Percentiles rank a stretch among this genome's conserved stretches.
phyloP scores from a whole-genome alignment of 2,113 vertebrate genomes.

The Ornithorhynchus anatinus region DNA sequence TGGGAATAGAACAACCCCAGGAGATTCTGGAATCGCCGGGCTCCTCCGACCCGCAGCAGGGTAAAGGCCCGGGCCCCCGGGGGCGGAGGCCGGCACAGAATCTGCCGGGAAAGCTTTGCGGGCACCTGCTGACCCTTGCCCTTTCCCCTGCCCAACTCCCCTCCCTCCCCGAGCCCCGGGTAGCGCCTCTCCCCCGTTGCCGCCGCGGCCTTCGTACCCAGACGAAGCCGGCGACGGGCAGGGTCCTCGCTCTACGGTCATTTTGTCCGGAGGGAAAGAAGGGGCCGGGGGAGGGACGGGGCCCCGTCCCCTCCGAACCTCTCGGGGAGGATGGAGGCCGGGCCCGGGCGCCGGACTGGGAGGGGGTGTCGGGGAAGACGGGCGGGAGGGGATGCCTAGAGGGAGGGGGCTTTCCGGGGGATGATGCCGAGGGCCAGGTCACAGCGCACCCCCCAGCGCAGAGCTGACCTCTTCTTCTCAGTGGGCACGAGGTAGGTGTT shows the following conservation, averaged over 20 bases:
- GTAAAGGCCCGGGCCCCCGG: too few species aligned
- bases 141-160: slow-evolving; percentile 56
- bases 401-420: slow-evolving; percentile 63
- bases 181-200: not conserved
- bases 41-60: too few species aligned
- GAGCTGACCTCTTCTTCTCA: slow-evolving; percentile 81
- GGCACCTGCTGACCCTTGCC: too few species aligned
- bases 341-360: not conserved
- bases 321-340: not conserved
- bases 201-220: too few species aligned
- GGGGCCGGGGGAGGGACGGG: not conserved
- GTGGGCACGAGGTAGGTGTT: slow-evolving; percentile 87
- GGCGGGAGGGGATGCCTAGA: too few species aligned
- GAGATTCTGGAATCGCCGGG: too few species aligned
- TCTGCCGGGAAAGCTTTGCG: too few species aligned
- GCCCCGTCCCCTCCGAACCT: not conserved
- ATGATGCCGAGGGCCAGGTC: slow-evolving; percentile 78
- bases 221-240: too few species aligned
- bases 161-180: not conserved
- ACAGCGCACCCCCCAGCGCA: slow-evolving; percentile 84
- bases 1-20: too few species aligned
- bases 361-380: not conserved
- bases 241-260: too few species aligned
- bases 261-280: too few species aligned
- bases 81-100: too few species aligned